These are phyloP conservation scores for Agapetus fuscipes DNA, from an alignment of 2,888 invertebrate species.

Conservation along the genomic window DNA sequence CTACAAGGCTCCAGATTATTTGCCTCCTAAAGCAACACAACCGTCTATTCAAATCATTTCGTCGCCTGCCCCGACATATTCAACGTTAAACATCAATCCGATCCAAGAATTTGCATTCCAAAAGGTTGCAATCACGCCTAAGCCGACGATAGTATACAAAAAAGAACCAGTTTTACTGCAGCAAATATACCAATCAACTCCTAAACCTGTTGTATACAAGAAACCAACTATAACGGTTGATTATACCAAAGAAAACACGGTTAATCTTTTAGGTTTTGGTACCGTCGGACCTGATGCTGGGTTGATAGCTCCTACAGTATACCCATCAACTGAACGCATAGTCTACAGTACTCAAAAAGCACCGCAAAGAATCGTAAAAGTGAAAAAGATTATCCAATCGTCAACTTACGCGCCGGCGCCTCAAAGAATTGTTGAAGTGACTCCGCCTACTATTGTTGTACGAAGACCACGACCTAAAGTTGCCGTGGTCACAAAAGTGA, in stretches of 20 bases:
- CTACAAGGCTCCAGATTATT: slow-evolving; percentile 17
- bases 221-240: slow-evolving; percentile 10
- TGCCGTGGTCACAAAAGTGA: slow-evolving; percentile 55
- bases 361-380: slow-evolving; percentile 16
- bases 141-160: slow-evolving; percentile 15
- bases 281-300: slow-evolving; percentile 41
- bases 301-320: slow-evolving; percentile 32
- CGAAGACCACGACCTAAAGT: slow-evolving; percentile 40
- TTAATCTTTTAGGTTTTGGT: slow-evolving; percentile 37
- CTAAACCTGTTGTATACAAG: slow-evolving; percentile 24
- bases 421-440: slow-evolving; percentile 37
- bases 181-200: slow-evolving; percentile 19
- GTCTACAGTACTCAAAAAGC: slow-evolving; percentile 25
- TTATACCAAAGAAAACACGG: slow-evolving; percentile 29
- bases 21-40: slow-evolving; percentile 29
- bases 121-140: slow-evolving; percentile 22
- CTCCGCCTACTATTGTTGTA: slow-evolving; percentile 28
- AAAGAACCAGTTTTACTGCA: slow-evolving; percentile 16
- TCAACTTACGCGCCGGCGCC: slow-evolving; percentile 33
- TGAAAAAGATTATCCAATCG: slow-evolving; percentile 25
- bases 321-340: slow-evolving; percentile 32
- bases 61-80: slow-evolving; percentile 13
- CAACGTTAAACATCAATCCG: slow-evolving; percentile 28
- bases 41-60: slow-evolving; percentile 13
- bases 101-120: slow-evolving; percentile 30